Percentiles rank a stretch among this genome's conserved stretches.
Evolutionary conservation across 2,888 invertebrate genomes (phyloP).

Genomic region (Hyposoter dolosus): DNA sequence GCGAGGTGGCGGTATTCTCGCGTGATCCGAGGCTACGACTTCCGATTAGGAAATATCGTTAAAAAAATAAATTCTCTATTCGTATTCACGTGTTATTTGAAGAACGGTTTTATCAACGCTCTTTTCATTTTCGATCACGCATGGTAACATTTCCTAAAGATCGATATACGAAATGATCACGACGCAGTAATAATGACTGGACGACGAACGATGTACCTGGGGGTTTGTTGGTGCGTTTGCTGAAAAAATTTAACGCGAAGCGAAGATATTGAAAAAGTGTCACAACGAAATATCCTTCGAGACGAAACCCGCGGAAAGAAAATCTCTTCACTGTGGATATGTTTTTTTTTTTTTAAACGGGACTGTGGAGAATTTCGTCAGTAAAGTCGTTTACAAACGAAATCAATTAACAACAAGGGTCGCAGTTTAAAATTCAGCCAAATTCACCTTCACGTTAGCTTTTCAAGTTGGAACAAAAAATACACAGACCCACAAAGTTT

Average conservation of each 20-base stretch:
- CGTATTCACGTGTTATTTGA: neutral
- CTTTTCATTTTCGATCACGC: neutral
- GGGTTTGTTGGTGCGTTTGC: neutral
- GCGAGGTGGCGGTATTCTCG: slow-evolving; percentile 60
- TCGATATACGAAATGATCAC: slow-evolving; percentile 13
- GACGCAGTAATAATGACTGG: neutral
- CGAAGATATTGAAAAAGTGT: too few relatives aligned
- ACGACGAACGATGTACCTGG: neutral
- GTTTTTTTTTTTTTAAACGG: too few relatives aligned
- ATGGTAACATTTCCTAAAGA: neutral
- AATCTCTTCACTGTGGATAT: too few relatives aligned
- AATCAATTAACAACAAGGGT: neutral
- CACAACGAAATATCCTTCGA: too few relatives aligned
- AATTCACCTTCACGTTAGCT: neutral
- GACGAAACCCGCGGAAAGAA: too few relatives aligned
- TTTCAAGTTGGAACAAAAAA: neutral
- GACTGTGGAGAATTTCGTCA: neutral
- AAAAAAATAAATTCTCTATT: slow-evolving; percentile 26
- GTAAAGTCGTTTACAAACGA: neutral
- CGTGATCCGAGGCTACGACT: slow-evolving; percentile 69
- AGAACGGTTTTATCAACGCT: slow-evolving; percentile 34
- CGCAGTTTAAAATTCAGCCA: neutral
- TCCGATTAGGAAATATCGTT: slow-evolving; percentile 63
- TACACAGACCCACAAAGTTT: neutral
- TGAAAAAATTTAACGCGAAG: neutral